Conservation (phyloP, 2,113 vertebrate species). For the Prolemur simus region DNA sequence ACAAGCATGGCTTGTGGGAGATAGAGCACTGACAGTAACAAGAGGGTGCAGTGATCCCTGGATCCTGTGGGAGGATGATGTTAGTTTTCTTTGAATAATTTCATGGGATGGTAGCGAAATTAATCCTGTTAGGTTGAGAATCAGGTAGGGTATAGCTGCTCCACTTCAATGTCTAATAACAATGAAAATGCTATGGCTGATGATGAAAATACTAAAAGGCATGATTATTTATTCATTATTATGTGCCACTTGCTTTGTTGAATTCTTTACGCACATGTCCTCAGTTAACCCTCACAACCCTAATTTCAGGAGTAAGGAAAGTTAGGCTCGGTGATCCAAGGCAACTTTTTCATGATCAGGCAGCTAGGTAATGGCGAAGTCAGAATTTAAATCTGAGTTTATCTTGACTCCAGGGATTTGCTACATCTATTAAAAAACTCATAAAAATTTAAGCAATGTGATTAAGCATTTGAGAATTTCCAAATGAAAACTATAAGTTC, state of each 20-base stretch:
- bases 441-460: neutral
- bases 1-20: neutral
- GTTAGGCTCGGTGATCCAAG: neutral
- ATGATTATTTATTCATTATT: neutral
- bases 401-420: neutral
- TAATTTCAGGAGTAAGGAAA: neutral
- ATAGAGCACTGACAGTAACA: neutral
- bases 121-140: neutral
- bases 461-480: constrained; percentile 27
- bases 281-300: neutral
- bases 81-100: neutral
- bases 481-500: neutral
- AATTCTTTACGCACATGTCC: neutral
- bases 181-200: neutral
- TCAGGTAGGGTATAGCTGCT: neutral
- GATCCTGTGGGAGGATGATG: neutral
- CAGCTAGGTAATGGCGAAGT: neutral
- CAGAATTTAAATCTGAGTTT: neutral
- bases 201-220: neutral
- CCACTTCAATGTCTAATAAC: neutral
- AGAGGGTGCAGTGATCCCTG: neutral
- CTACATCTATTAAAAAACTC: neutral
- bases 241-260: neutral
- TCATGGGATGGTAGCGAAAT: neutral
- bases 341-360: neutral